A percentile compares a stretch with the other conserved stretches of the same genome.
These are phyloP conservation scores for Nerophis ophidion DNA, from an alignment of 2,113 vertebrate genomes.

Conservation along the genomic window DNA sequence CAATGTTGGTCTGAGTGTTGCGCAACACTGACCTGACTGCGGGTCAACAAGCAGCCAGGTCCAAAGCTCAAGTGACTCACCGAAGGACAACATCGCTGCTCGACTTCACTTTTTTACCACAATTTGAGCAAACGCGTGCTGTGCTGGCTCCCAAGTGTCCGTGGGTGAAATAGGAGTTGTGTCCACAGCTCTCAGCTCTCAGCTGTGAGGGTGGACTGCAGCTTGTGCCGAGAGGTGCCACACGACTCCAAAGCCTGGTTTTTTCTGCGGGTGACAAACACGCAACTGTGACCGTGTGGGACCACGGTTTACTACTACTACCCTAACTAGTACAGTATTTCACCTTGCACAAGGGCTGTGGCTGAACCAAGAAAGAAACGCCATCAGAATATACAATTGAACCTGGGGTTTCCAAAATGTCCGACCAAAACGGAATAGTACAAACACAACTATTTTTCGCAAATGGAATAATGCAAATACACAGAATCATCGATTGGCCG, in stretches of 20 bases:
- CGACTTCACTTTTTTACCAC: background rate
- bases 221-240: constrained; percentile 75
- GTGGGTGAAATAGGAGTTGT: constrained; percentile 20
- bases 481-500: too few species aligned
- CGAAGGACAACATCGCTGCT: background rate
- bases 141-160: constrained; percentile 25
- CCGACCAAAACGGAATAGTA: too few species aligned
- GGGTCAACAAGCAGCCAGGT: constrained; percentile 1
- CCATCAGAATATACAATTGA: too few species aligned
- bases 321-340: too few species aligned
- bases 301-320: too few species aligned
- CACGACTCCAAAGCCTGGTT: constrained; percentile 82
- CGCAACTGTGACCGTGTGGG: too few species aligned
- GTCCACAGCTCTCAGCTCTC: constrained; percentile 28
- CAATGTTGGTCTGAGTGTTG: background rate
- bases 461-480: too few species aligned
- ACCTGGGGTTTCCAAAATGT: too few species aligned
- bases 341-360: too few species aligned
- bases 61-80: too few species aligned
- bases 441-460: too few species aligned
- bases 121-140: constrained; percentile 7
- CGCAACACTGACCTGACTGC: background rate
- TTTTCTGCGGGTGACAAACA: constrained; percentile 65
- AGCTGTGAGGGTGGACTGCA: constrained; percentile 72
- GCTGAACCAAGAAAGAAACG: too few species aligned